These are phyloP conservation scores for Oreochromis spilurus DNA, from an alignment of 2,113 vertebrate species.

Conservation along the genomic window DNA sequence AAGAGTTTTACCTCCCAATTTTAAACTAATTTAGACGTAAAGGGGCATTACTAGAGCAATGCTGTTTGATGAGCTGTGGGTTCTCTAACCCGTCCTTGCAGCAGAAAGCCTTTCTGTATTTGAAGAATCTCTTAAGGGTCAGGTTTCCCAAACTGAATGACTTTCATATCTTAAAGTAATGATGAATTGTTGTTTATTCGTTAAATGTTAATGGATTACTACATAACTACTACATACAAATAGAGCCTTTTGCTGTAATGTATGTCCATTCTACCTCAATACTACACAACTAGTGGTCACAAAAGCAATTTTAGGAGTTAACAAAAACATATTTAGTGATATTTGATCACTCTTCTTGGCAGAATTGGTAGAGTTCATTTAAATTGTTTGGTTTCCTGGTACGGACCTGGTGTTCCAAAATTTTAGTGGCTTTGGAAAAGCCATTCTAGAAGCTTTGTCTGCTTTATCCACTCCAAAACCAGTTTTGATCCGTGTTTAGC, in stretches of 20 bases:
- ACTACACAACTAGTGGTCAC: background rate
- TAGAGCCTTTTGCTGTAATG: background rate
- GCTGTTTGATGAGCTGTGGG: background rate
- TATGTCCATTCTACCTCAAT: background rate
- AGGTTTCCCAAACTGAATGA: background rate
- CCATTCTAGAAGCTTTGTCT: background rate
- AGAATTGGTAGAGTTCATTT: background rate
- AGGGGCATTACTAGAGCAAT: background rate
- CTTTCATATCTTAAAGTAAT: background rate
- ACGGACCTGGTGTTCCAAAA: background rate
- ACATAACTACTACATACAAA: background rate
- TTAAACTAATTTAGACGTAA: background rate
- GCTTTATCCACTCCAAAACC: background rate
- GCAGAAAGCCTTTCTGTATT: background rate
- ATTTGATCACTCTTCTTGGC: background rate
- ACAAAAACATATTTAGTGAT: background rate
- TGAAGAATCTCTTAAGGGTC: background rate
- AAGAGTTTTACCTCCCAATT: background rate
- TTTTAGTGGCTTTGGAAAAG: background rate
- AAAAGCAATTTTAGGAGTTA: background rate
- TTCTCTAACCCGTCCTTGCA: background rate
- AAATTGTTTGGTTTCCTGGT: background rate
- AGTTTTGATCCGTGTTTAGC: background rate
- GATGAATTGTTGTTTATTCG: background rate
- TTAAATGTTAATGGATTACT: background rate